Base-by-base conservation (phyloP, 2,797 vertebrate genomes). In the Leuciscus waleckii region DNA sequence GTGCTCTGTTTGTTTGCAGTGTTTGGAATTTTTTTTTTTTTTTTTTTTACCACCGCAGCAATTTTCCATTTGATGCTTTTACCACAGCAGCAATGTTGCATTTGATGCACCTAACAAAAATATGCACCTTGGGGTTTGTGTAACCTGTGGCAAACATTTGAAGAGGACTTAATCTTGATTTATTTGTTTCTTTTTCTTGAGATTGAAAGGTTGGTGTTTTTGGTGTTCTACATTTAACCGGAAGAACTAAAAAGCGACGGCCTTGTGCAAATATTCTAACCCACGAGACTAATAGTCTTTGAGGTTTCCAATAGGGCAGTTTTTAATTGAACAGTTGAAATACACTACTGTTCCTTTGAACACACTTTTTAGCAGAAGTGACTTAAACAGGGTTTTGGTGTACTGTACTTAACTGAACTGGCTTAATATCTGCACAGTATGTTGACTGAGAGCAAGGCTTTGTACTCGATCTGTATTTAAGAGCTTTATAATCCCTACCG, bases 401-500 rank as follows among this genome's bases (percentile, higher is more conserved):
- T 29, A 37, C 26, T 63, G 7, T 21, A 61, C 37, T 71, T 29
- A 46, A 37, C 58, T 75, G 67, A 32, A 37, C 54, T 63, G 41
- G 43, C 32, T 29, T 79, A 67, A 29, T 67, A 75, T 51, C 35
- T 39, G 56, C 71, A 56, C 63, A 83, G 65, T 19, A 46, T 82
- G n/a, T 79, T 79, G 90, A 87, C 85, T 89, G 41, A 71, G 58
- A 81, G 83, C 75, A 84, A 82, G 76, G 49, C 85, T 82, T 83
- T 82, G 54, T 78, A 81, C 54, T 77, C 51, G 0, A 65, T 86
- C 88, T 85, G 87, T 77, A 88, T 85, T 85, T 78, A 73, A 85
- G 90, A 93, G 92, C 91, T 92, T 90, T 91, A 87, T 70, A 75
- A 37, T 84, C 29, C 26, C 9, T 29, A n/a, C 70, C 49, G 14